Conservation (phyloP, 2,113 vertebrate genomes). For the Ailurus styani region DNA sequence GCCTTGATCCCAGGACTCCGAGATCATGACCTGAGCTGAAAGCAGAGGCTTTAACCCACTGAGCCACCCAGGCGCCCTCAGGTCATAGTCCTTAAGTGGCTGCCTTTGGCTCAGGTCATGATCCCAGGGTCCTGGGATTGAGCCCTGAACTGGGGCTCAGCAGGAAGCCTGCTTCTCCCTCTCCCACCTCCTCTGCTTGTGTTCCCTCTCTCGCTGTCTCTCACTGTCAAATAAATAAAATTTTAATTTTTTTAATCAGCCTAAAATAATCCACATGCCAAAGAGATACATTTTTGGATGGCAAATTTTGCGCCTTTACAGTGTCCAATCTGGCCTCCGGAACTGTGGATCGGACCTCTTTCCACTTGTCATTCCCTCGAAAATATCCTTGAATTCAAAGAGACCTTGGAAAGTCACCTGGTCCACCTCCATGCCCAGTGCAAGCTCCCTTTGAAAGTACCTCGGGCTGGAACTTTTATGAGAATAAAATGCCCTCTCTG, state of each 20-base stretch:
- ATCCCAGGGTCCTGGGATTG: too few species aligned
- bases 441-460: neutral
- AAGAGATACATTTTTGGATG: neutral
- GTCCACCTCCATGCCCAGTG: neutral
- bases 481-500: neutral
- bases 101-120: too few species aligned
- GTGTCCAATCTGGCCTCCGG: neutral
- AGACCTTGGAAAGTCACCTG: neutral
- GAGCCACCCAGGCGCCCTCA: too few species aligned
- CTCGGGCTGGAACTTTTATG: neutral
- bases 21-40: too few species aligned
- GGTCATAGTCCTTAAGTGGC: too few species aligned
- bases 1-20: too few species aligned
- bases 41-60: too few species aligned
- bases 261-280: neutral
- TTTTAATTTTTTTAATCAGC: neutral
- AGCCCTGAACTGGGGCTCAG: too few species aligned
- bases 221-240: too few species aligned
- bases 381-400: neutral
- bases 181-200: too few species aligned
- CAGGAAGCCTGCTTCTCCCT: too few species aligned
- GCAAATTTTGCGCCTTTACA: neutral
- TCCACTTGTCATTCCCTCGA: neutral
- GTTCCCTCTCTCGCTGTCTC: too few species aligned
- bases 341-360: neutral